These are phyloP conservation scores for Echeneis naucrates DNA, from an alignment of 2,797 vertebrate species.

Conservation along the genomic window DNA sequence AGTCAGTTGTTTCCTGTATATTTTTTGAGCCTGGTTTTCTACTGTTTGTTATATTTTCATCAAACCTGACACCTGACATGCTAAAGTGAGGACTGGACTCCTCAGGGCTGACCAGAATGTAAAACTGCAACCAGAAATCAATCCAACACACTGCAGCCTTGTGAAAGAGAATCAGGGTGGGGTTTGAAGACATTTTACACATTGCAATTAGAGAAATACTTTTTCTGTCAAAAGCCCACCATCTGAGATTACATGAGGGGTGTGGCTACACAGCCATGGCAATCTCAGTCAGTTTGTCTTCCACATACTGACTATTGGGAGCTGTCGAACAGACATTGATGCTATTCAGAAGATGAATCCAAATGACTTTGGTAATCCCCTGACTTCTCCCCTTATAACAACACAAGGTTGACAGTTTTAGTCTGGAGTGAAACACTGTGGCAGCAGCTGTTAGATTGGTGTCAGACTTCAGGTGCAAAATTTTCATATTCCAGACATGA, in stretches of 20 bases:
- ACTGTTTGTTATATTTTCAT: conserved; percentile 27
- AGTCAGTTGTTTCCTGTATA: conserved; percentile 43
- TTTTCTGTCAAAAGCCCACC: background rate
- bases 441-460: background rate
- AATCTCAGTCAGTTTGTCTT: background rate
- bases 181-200: background rate
- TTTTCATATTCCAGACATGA: background rate
- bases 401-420: background rate
- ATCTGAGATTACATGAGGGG: background rate
- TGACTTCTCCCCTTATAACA: background rate
- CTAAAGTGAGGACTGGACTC: background rate
- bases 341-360: background rate
- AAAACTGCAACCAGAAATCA: background rate
- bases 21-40: conserved; percentile 39
- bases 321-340: background rate
- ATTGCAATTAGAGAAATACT: background rate
- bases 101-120: background rate
- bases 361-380: background rate
- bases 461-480: background rate
- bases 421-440: background rate
- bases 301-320: background rate
- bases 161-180: background rate
- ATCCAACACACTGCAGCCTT: background rate
- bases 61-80: conserved; percentile 3
- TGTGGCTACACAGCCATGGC: background rate